These are phyloP conservation scores for Synanceia verrucosa DNA, from an alignment of 2,797 vertebrate species.

Conservation along the genomic window DNA sequence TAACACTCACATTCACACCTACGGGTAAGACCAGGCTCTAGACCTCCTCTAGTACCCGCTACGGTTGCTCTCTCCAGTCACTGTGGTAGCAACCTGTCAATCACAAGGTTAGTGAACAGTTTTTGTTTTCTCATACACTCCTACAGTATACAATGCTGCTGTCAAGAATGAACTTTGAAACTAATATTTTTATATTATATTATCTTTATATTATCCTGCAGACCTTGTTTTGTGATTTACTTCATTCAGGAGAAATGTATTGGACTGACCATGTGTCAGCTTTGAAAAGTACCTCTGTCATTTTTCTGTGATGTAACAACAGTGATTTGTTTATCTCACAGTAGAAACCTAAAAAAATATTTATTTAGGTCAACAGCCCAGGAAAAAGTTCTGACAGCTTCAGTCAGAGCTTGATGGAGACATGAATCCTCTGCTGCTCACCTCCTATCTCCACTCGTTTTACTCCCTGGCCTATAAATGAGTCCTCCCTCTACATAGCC, in stretches of 20 bases:
- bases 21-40: too few species aligned
- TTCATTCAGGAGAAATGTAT: neutral
- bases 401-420: neutral
- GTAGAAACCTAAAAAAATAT: neutral
- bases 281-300: too few species aligned
- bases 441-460: neutral
- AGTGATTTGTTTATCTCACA: neutral
- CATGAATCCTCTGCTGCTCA: neutral
- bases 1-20: too few species aligned
- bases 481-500: neutral
- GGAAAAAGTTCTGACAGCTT: neutral
- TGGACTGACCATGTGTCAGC: neutral
- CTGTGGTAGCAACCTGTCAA: too few species aligned
- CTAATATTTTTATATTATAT: neutral
- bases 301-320: neutral
- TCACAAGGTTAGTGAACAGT: too few species aligned
- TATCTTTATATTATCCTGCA: neutral
- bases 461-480: slow-evolving; percentile 16
- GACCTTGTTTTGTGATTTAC: neutral
- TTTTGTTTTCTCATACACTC: too few species aligned
- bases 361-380: neutral
- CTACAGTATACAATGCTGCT: too few species aligned
- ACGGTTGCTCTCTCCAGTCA: too few species aligned
- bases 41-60: too few species aligned
- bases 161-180: neutral